Conservation (phyloP, 1,140 invertebrate species). For the Drosophila aff. region DNA sequence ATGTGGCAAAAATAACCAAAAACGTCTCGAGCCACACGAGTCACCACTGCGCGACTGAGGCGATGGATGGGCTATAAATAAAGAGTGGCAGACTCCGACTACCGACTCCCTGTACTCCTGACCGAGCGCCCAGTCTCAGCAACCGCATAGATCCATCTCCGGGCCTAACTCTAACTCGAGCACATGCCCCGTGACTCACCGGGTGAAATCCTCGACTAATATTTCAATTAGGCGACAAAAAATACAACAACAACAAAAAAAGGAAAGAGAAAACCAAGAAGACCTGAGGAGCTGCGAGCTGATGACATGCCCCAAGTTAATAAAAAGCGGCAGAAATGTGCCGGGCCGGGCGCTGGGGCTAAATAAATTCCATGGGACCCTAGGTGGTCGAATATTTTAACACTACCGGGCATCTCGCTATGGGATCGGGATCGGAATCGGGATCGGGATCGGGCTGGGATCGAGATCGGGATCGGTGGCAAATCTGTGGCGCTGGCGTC, state of each 20-base stretch:
- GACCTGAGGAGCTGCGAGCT: conserved; percentile 3
- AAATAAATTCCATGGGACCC: conserved; percentile 82
- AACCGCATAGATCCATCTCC: conserved; percentile 39
- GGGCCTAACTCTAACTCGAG: conserved; percentile 38
- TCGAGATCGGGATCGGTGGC: conserved; percentile 52
- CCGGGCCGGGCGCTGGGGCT: conserved; percentile 37
- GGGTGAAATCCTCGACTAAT: conserved; percentile 64
- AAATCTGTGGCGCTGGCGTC: conserved; percentile 76
- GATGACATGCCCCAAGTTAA: conserved; percentile 77
- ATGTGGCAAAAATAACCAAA: conserved; percentile 79
- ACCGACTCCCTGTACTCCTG: conserved; percentile 36
- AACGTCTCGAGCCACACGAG: conserved; percentile 61
- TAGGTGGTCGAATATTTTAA: conserved; percentile 84
- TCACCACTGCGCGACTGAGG: conserved; percentile 57
- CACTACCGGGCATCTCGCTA: conserved; percentile 68
- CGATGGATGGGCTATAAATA: conserved; percentile 80
- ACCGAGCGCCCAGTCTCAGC: conserved; percentile 13
- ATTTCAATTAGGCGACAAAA: conserved; percentile 75
- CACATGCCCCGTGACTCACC: conserved; percentile 58
- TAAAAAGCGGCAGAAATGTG: conserved; percentile 83
- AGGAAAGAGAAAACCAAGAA: conserved; percentile 2
- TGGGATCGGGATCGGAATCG: conserved; percentile 9
- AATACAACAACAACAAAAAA: background rate
- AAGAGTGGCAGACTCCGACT: conserved; percentile 61
- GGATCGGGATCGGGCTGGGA: conserved; percentile 9